Conservation (phyloP, 2,797 vertebrate species). For the Nasua narica region DNA sequence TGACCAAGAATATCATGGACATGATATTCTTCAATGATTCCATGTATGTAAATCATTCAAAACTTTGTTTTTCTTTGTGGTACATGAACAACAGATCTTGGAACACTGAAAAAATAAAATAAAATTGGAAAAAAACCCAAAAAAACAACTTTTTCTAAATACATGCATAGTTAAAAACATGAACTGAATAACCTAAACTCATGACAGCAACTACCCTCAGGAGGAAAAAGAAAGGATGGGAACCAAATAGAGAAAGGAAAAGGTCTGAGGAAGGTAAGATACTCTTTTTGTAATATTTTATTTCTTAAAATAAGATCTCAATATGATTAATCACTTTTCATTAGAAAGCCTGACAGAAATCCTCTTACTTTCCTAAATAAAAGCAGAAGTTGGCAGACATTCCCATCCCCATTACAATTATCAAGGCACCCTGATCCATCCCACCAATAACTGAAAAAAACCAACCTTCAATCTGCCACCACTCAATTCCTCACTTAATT, state of each 20-base stretch:
- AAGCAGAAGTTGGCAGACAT: not conserved
- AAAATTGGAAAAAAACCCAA: too few relatives aligned
- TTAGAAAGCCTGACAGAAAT: not conserved
- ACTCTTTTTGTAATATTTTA: not conserved
- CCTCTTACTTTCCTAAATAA: not conserved
- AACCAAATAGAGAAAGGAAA: not conserved
- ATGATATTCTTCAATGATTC: not conserved
- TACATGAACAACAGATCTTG: too few relatives aligned
- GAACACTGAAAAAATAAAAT: too few relatives aligned
- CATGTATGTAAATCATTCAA: not conserved
- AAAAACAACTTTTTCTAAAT: not conserved
- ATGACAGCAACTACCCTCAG: not conserved
- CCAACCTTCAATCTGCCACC: constrained; percentile 96
- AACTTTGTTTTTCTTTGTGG: not conserved
- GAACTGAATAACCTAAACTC: not conserved
- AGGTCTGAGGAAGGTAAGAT: not conserved
- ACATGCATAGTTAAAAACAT: not conserved
- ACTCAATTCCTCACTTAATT: constrained; percentile 97
- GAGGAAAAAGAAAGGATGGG: not conserved
- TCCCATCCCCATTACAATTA: not conserved
- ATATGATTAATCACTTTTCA: not conserved
- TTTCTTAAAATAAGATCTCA: not conserved
- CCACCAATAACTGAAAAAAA: constrained; percentile 42
- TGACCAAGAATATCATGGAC: not conserved
- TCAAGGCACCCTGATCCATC: not conserved